A percentile compares a stretch with the other conserved stretches of the same genome.
These are phyloP conservation scores for Proisotoma minuta DNA, from an alignment of 2,888 invertebrate species.

Conservation along the genomic window DNA sequence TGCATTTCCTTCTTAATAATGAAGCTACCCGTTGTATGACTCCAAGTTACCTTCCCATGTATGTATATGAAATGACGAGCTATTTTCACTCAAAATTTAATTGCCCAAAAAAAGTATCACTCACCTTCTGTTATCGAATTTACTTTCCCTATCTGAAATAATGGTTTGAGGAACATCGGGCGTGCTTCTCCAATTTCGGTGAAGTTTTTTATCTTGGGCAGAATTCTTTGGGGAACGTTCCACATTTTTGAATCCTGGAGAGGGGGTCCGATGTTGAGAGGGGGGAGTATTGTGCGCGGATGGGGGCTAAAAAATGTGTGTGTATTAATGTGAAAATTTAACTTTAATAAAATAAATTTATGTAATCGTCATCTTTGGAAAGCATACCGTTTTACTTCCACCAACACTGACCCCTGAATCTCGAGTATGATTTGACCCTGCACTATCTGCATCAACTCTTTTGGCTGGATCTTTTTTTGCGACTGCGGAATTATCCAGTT, in stretches of 20 bases:
- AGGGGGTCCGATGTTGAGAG: neutral
- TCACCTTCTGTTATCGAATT: too few species aligned
- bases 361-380: neutral
- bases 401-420: slow-evolving; percentile 45
- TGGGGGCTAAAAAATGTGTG: slow-evolving; percentile 5
- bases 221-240: neutral
- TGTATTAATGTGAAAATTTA: neutral
- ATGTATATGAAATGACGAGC: too few species aligned
- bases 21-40: too few species aligned
- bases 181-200: slow-evolving; percentile 43
- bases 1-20: too few species aligned
- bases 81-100: too few species aligned
- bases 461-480: slow-evolving; percentile 30
- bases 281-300: slow-evolving; percentile 9
- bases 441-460: slow-evolving; percentile 38
- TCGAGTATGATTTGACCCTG: slow-evolving; percentile 40
- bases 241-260: neutral
- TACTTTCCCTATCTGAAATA: too few species aligned
- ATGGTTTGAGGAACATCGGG: slow-evolving; percentile 37
- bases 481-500: slow-evolving; percentile 25
- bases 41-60: too few species aligned
- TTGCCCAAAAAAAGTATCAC: too few species aligned
- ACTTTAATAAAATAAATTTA: neutral
- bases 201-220: slow-evolving; percentile 14
- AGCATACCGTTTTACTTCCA: slow-evolving; percentile 27